Evolutionary conservation across 2,888 invertebrate species (phyloP), one percentile per base, ranked within the genome.

Genomic region (Zelleria hepariella): DNA sequence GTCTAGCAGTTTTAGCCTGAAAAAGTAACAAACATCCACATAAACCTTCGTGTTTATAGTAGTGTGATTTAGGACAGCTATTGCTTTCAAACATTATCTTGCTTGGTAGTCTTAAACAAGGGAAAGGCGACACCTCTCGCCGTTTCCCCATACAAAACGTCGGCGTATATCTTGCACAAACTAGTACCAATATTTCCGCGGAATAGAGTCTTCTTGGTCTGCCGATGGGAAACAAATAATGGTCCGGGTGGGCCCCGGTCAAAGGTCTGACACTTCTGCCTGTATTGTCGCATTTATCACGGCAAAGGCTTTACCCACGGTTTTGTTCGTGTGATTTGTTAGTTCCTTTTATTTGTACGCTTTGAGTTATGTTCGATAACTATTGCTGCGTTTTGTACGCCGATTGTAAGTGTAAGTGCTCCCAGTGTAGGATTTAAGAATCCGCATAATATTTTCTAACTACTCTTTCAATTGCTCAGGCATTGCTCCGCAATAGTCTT

Each of bases 141-240:
- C 32, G 32, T 42, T 42, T 15, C 51, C 2, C 20, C 42, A 7
- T 18, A 10, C 21, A 32, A 58, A 58, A 49, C 48, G 27, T 27
- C 7, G 10, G 20, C 20, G 54, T 59, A 49, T 59, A 59, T 54
- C 57, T 58, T 42, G 10, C 54, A 6, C 49, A 27, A 48, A 60
- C 51, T 57, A 57, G 57, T 58, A 53, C 15, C 61, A 63, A 58
- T 62, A 62, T 58, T 61, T 51, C 51, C 23, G 51, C 23, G 8
- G 51, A 51, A 51, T 51, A 51, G 54, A 27, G 51, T 60, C 57
- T 24, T 59, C 52, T 55, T 20, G 23, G 51, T 10, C 7, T 10
- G 20, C 61, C 52, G 18, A 68, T 68, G 66, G 67, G 68, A 71
- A 68, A 69, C 66, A 66, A 71, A 72, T 68, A 69, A 70, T 71